Base-by-base conservation (phyloP, 2,113 vertebrate genomes). In the Heloderma charlesbogerti region DNA sequence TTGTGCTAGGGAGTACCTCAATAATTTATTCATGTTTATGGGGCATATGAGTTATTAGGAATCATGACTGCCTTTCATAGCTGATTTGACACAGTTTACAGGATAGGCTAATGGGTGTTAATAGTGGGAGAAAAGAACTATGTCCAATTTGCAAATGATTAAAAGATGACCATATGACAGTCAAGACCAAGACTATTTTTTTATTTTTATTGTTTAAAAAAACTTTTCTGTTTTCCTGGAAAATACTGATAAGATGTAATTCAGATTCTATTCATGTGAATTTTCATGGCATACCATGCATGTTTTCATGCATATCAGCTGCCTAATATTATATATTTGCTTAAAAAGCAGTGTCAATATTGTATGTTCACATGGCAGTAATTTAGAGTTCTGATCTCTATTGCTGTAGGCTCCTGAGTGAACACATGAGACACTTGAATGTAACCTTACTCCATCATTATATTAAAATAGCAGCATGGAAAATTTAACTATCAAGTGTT, bases 31-130 rank as follows among this genome's bases (percentile, higher is more conserved):
- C 57, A 0, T 94, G 93, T 94, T 94, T 91, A 60, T 6, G 82
- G 34, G 27, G 29, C 81, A 92, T 96, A 67, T 94, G 89, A 89
- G 81, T 88, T 93, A 81, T 91, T 93, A 89, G 87, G 84, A 92
- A 1, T 87, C 69, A 88, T 87, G 71, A 84, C 60, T 57, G 48
- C 84, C 77, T 82, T 95, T 94, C 60, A 81, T 18, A 84, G 89
- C 43, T 95, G 88, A 92, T 78, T 89, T 92, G 45, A 31, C 9
- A 43, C 37, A 72, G 10, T 86, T 93, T 92, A 92, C 48, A 67
- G 90, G 86, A 60, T 2, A 60, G 31, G 25, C 51, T 87, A 89
- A 91, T 88, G 71, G 86, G 45, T 75, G 1, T 29, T 31, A 57
- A 45, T 75, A 20, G 63, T 67, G 63, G 71, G 89, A 81, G 63